Conservation (phyloP, 2,113 vertebrate species). For the Erythrocercus mccallii region DNA sequence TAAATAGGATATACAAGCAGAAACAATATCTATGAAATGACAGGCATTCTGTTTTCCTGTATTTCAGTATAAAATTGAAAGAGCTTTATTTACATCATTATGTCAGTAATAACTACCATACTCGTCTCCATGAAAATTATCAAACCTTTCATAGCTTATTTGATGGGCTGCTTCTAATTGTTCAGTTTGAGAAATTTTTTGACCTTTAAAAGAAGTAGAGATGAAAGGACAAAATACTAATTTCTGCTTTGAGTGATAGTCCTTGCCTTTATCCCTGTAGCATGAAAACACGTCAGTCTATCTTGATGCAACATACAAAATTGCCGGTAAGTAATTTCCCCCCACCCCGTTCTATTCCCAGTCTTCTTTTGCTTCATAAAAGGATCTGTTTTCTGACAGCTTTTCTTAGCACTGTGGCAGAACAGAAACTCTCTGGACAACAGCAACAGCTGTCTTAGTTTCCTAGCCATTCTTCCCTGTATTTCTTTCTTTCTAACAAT, state of each 20-base stretch:
- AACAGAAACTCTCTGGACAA: conserved; percentile 14
- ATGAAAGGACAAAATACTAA: background rate
- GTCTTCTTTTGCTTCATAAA: conserved; percentile 9
- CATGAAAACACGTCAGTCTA: background rate
- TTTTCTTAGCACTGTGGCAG: background rate
- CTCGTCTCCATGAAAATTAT: background rate
- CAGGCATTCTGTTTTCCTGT: background rate
- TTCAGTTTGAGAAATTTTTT: background rate
- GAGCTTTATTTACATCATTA: background rate
- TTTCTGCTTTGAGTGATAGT: background rate
- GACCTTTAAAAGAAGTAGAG: background rate
- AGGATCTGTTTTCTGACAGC: background rate
- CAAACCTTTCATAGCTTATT: background rate
- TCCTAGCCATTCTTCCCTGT: background rate
- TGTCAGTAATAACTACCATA: background rate
- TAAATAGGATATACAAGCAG: background rate
- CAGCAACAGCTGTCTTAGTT: background rate
- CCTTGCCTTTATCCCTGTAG: background rate
- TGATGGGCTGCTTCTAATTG: conserved; percentile 15
- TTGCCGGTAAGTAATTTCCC: background rate
- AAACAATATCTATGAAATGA: background rate
- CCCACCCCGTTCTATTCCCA: background rate
- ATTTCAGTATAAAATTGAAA: background rate
- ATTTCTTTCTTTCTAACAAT: background rate
- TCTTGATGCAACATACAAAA: background rate